Evolutionary conservation across 2,113 vertebrate genomes (phyloP), one percentile per base, ranked within the genome.

Genomic region (Cebidichthys violaceus): DNA sequence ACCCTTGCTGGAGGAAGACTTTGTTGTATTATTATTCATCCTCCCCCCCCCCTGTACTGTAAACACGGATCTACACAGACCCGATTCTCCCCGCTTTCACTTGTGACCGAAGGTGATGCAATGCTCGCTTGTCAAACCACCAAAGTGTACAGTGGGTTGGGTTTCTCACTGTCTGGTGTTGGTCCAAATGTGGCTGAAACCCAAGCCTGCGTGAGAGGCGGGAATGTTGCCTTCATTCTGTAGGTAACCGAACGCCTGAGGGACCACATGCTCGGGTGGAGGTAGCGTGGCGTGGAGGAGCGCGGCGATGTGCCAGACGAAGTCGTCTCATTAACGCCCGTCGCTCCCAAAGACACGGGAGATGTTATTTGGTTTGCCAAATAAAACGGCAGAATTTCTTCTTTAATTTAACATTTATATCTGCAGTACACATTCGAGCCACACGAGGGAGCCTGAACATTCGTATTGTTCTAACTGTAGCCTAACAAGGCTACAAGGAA

Each of bases 181-280:
- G 66, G 84, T 84, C 88, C 78, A 92, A 90, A 91, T 90, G 85
- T 88, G 79, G 57, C 71, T 89, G 90, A 90, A 91, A 89, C 78
- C 65, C 69, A 82, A 86, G 70, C 61, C 79, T 83, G 78, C 24
- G 54, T 75, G 59, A 89, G 78, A 76, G 81, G 78, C 74, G 87
- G 85, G 82, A 93, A 90, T 90, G 87, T 86, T 88, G 65, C 79
- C 75, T 93, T 92, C 88, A 81, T 92, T 87, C 69, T 81, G 75
- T 60, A 47, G 62, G 90, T 89, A 90, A 89, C 79, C 67, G 37
- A 90, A 90, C 83, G 74, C 79, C 79, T 86, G 39, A 76, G 81
- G 74, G 70, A 84, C 35, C 61, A 31, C 15, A 24, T 74, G 70
- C 52, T 83, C 67, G 43, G 68, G 76, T 87, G 54, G 50, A 75